Percentiles rank a stretch among this genome's conserved stretches.
Conservation (phyloP, 2,797 vertebrate species). For the Limosa lapponica region DNA sequence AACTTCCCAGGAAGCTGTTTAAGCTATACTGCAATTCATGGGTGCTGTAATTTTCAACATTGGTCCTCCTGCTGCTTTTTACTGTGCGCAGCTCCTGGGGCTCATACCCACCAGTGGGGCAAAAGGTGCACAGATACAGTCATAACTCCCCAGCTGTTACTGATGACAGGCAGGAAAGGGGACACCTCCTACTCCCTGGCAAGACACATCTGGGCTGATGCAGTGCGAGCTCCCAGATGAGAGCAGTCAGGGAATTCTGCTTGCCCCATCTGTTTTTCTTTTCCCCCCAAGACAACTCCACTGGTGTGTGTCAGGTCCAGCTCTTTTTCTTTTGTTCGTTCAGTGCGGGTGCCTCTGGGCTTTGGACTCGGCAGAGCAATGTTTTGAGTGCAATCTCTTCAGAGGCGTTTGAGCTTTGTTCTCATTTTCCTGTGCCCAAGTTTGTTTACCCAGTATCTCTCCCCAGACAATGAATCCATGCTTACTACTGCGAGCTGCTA, state of each 20-base stretch:
- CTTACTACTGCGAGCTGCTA: not conserved
- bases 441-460: not conserved
- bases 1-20: not conserved
- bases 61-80: not conserved
- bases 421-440: not conserved
- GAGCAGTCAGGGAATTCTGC: not conserved
- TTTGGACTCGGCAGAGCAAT: not conserved
- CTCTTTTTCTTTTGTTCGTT: not conserved
- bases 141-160: rapidly evolving
- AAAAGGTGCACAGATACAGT: not conserved
- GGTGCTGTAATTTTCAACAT: constrained; percentile 23
- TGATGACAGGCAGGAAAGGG: rapidly evolving
- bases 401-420: constrained; percentile 8
- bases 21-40: not conserved
- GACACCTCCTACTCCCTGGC: rapidly evolving
- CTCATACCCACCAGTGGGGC: not conserved
- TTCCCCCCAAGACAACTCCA: not conserved
- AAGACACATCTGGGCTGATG: not conserved
- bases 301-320: not conserved
- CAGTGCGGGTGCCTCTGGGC: not conserved
- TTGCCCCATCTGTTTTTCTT: not conserved
- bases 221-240: not conserved
- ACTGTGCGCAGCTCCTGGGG: not conserved
- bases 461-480: not conserved
- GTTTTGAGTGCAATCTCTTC: not conserved